Evolutionary conservation across 2,888 invertebrate genomes (phyloP).

Genomic region (Spilarctia lutea): DNA sequence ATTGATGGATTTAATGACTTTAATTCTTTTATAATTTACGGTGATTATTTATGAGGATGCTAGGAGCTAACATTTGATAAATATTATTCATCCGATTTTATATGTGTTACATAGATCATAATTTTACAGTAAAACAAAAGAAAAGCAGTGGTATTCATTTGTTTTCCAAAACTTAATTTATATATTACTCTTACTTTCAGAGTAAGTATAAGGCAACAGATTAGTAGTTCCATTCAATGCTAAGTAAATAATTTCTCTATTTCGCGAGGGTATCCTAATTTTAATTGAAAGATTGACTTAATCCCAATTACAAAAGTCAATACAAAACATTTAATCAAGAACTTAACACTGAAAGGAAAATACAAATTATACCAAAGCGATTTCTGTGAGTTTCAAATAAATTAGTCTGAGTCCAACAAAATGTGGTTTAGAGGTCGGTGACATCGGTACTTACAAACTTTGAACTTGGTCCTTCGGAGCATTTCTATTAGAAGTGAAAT

Average conservation of each 20-base stretch:
- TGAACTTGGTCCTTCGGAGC: not conserved
- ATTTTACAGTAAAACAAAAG: not conserved
- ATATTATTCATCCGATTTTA: no score
- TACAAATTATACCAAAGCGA: not conserved
- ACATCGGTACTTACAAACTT: not conserved
- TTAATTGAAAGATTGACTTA: constrained; percentile 24
- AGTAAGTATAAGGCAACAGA: not conserved
- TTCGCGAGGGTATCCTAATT: constrained; percentile 32
- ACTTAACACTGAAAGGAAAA: not conserved
- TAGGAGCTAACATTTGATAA: no score
- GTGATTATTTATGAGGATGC: not conserved
- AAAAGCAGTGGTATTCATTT: not conserved
- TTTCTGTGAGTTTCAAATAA: not conserved
- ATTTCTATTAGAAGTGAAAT: not conserved
- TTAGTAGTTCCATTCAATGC: not conserved
- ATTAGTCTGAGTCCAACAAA: not conserved
- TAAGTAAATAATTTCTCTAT: not conserved
- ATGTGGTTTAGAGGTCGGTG: not conserved
- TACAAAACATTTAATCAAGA: not conserved
- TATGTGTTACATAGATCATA: not conserved
- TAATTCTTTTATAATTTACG: no score
- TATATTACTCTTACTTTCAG: not conserved
- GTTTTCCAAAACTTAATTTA: not conserved
- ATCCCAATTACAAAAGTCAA: not conserved
- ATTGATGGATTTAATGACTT: no score